Base-by-base conservation (phyloP, 1,140 invertebrate genomes). In the Phortica variegata region DNA sequence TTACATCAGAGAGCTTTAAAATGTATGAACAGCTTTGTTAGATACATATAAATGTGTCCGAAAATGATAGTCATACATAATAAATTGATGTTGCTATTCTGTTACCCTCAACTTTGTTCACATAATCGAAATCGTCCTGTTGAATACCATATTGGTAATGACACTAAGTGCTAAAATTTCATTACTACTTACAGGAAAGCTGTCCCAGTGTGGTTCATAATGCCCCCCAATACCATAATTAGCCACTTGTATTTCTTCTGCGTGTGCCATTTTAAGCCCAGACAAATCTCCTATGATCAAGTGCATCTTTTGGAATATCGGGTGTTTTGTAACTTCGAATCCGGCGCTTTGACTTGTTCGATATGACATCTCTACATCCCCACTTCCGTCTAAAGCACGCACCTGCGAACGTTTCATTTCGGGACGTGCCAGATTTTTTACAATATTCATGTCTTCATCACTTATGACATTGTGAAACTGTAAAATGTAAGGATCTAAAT, bases 221-320 rank as follows among this genome's bases (percentile, higher is more conserved):
- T 98, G 96, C 0, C 96, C 96, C 8, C 95, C 96, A 49, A 98
- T 91, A 17, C 96, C 96, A 78, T 98, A 98, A 79, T 98, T 98
- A 47, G 94, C 93, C 39, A 98, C 91, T 79, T 98, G 91, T 34
- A 97, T 78, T 68, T 93, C 93, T 78, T 98, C 95, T 0, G 94
- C 93, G 2, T 90, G 90, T 3, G 79, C 77, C 78, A 94, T 84
- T 32, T 84, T 84, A 47, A 98, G 78, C 3, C 88, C 88, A 16
- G 93, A 93, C 68, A 96, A 83, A 61, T 86, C 83, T 2, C 80
- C 81, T 1, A 90, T 83, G 37, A 89, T 79, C 43, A 77, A 78
- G 26, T 88, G 87, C 15, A 97, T 82, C 42, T 79, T 81, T 9
- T 80, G 83, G 8, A 97, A 83, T n/a, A 86, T 79, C 26, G 82